These are phyloP conservation scores for Drymodes brunneopygia DNA, from an alignment of 2,113 vertebrate species.

Conservation along the genomic window DNA sequence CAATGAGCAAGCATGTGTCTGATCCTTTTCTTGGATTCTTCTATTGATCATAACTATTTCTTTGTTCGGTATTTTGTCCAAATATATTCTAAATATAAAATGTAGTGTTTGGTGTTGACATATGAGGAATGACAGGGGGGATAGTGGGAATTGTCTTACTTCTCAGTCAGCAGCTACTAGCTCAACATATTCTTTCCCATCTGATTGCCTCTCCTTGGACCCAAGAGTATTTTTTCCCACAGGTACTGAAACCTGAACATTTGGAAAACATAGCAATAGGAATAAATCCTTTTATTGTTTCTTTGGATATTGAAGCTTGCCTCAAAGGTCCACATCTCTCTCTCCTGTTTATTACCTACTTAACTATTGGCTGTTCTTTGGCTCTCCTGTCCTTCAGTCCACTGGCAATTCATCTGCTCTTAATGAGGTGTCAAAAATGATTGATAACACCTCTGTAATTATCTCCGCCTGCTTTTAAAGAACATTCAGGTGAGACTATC, in stretches of 20 bases:
- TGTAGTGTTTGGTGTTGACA: background rate
- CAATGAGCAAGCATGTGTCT: background rate
- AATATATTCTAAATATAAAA: background rate
- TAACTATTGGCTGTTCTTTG: background rate
- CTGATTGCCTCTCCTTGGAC: background rate
- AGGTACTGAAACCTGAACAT: background rate
- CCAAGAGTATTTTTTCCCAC: background rate
- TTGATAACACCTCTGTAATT: conserved; percentile 5
- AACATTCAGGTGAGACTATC: conserved; percentile 4
- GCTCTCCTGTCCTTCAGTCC: conserved; percentile 28
- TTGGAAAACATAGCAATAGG: background rate
- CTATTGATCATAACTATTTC: background rate
- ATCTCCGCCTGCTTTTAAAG: conserved; percentile 20
- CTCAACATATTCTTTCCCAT: background rate
- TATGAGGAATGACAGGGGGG: background rate
- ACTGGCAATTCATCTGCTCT: conserved; percentile 18
- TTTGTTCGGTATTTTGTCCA: background rate
- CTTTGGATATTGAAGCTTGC: background rate
- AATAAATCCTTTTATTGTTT: background rate
- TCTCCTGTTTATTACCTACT: background rate
- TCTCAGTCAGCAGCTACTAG: background rate
- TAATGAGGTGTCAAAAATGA: conserved; percentile 56
- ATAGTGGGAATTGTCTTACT: background rate
- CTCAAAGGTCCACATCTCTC: background rate
- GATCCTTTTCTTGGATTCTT: background rate